Percentiles rank a stretch among this genome's conserved stretches.
Conservation (phyloP, 2,797 vertebrate species). For the Argyrosomus regius region DNA sequence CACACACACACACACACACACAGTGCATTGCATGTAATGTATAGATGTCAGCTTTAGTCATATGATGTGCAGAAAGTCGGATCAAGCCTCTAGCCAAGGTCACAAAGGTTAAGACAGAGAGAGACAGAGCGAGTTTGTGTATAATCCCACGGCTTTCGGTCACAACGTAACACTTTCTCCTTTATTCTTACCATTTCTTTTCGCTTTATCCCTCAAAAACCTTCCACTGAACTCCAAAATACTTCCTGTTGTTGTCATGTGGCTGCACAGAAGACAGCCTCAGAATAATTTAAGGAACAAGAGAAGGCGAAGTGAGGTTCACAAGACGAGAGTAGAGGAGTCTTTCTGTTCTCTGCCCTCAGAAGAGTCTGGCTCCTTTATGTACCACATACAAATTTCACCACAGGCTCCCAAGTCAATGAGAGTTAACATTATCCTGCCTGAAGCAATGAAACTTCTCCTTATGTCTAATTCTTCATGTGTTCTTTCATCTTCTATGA, state of each 20-base stretch:
- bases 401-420: slow-evolving; percentile 24
- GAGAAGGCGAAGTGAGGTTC: slow-evolving; percentile 39
- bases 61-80: slow-evolving; percentile 34
- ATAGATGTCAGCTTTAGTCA: slow-evolving; percentile 52
- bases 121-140: slow-evolving; percentile 8
- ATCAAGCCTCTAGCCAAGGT: slow-evolving; percentile 51
- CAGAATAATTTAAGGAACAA: slow-evolving; percentile 13
- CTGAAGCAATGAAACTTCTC: slow-evolving; percentile 24
- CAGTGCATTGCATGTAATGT: slow-evolving; percentile 7
- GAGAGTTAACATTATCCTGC: slow-evolving; percentile 43
- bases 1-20: slow-evolving; percentile 1
- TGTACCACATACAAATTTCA: slow-evolving; percentile 30
- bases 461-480: neutral
- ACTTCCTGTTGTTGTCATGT: slow-evolving; percentile 7
- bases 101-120: slow-evolving; percentile 50
- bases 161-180: neutral
- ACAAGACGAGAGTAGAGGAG: neutral
- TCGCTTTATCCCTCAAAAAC: neutral
- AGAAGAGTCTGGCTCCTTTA: slow-evolving; percentile 41
- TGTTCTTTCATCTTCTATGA: neutral
- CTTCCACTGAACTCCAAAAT: neutral
- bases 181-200: neutral
- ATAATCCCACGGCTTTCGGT: slow-evolving; percentile 30
- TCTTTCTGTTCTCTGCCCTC: slow-evolving; percentile 33
- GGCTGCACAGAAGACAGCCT: neutral